These are phyloP conservation scores for Anolis sagrei DNA, from an alignment of 2,113 vertebrate species.

Conservation along the genomic window DNA sequence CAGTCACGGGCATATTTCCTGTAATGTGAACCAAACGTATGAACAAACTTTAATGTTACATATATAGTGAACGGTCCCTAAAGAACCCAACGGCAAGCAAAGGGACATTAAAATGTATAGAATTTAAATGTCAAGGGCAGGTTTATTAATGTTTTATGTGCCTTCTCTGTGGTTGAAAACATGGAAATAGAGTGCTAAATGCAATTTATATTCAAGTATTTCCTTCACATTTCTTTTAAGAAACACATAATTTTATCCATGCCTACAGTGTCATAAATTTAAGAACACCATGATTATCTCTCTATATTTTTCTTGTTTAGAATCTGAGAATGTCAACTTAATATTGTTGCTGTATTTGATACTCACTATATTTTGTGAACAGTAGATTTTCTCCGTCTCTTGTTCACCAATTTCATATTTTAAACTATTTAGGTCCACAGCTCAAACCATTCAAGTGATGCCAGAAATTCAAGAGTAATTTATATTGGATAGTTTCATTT, in stretches of 20 bases:
- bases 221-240: constrained; percentile 24
- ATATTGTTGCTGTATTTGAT: constrained; percentile 9
- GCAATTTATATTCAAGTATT: constrained; percentile 39
- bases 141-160: constrained; percentile 27
- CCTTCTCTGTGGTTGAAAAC: constrained; percentile 20
- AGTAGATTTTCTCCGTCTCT: background rate
- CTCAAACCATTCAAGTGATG: background rate
- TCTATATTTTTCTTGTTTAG: constrained; percentile 16
- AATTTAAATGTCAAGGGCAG: constrained; percentile 47
- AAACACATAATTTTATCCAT: constrained; percentile 27
- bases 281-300: constrained; percentile 23
- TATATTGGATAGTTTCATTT: background rate
- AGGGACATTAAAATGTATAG: constrained; percentile 49
- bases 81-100: constrained; percentile 59
- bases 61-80: constrained; percentile 55
- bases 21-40: constrained; percentile 48
- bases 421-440: background rate
- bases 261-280: constrained; percentile 20
- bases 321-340: constrained; percentile 17
- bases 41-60: constrained; percentile 52
- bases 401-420: constrained; percentile 4
- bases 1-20: constrained; percentile 62
- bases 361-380: constrained; percentile 17
- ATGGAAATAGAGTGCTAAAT: constrained; percentile 26
- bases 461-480: background rate